Evolutionary conservation across 2,888 invertebrate genomes (phyloP).

Genomic region (Heliconius cydno): DNA sequence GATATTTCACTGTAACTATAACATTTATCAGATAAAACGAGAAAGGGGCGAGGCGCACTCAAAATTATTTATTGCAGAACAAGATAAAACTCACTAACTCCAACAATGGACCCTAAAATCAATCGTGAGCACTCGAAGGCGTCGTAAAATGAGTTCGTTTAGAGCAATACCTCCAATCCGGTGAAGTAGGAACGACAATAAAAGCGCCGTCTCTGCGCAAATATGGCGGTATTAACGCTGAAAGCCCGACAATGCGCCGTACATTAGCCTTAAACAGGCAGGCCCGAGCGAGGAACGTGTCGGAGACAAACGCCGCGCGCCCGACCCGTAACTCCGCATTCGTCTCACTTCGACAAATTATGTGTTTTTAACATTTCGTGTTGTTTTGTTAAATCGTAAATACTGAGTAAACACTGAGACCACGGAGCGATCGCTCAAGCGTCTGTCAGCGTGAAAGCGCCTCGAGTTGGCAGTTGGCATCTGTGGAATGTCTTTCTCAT

Average conservation of each 20-base stretch:
- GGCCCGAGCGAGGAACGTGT: constrained; percentile 75
- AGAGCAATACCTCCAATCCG: constrained; percentile 58
- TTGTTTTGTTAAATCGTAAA: constrained; percentile 84
- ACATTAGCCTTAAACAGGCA: constrained; percentile 72
- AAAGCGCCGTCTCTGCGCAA: constrained; percentile 69
- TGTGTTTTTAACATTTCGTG: constrained; percentile 83
- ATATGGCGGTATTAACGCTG: constrained; percentile 71
- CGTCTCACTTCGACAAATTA: constrained; percentile 82
- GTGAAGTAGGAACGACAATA: constrained; percentile 61
- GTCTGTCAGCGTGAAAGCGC: constrained; percentile 66
- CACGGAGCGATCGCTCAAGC: constrained; percentile 62
- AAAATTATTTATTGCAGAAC: constrained; percentile 12
- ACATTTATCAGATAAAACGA: background rate
- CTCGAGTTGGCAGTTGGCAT: constrained; percentile 59
- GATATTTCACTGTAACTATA: background rate
- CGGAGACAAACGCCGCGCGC: constrained; percentile 75
- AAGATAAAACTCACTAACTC: constrained; percentile 38
- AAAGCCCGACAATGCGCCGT: constrained; percentile 76
- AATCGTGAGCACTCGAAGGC: constrained; percentile 65
- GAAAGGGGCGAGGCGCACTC: background rate
- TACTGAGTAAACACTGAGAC: constrained; percentile 77
- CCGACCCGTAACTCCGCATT: constrained; percentile 79
- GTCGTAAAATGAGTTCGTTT: constrained; percentile 66
- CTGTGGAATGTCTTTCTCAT: constrained; percentile 72
- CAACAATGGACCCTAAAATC: constrained; percentile 60